phyloP scores from a whole-genome alignment of 2,113 vertebrate species.

The Ctenodactylus gundi region DNA sequence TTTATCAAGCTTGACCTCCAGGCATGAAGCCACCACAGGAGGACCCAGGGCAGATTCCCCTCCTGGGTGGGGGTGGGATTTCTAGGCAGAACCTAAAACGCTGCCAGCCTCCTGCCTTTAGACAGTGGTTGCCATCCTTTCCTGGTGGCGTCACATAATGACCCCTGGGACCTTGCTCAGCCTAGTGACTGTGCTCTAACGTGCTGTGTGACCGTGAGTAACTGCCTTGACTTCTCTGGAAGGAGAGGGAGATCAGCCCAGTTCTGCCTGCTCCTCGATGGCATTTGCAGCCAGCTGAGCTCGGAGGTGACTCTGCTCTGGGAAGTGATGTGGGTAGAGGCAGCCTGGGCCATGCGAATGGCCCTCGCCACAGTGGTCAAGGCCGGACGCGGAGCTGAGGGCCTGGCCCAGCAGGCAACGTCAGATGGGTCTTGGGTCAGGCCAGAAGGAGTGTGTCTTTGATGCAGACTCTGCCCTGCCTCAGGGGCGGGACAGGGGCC shows the following conservation, averaged over 20 bases:
- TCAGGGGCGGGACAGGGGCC: neutral
- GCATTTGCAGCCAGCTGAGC: neutral
- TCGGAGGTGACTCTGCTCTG: neutral
- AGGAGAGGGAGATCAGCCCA: neutral
- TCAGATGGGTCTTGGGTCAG: neutral
- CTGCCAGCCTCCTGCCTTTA: neutral
- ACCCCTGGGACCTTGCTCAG: slow-evolving; percentile 1
- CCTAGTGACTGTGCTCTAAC: neutral
- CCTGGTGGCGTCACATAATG: neutral
- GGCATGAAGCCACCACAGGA: slow-evolving; percentile 54
- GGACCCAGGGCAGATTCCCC: no score
- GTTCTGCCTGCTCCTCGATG: neutral
- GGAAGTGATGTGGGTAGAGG: no score
- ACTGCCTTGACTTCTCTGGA: slow-evolving; percentile 39
- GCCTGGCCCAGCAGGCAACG: neutral
- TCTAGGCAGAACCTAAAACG: neutral
- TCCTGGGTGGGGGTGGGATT: neutral
- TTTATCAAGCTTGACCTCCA: slow-evolving; percentile 58
- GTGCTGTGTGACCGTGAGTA: neutral
- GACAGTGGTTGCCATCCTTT: no score
- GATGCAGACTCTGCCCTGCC: neutral
- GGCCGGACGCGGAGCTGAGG: neutral
- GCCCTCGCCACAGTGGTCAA: neutral
- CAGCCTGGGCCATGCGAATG: neutral
- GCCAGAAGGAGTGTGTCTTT: neutral